These are phyloP conservation scores for Mechanitis messenoides DNA, from an alignment of 2,888 invertebrate species.

Conservation along the genomic window DNA sequence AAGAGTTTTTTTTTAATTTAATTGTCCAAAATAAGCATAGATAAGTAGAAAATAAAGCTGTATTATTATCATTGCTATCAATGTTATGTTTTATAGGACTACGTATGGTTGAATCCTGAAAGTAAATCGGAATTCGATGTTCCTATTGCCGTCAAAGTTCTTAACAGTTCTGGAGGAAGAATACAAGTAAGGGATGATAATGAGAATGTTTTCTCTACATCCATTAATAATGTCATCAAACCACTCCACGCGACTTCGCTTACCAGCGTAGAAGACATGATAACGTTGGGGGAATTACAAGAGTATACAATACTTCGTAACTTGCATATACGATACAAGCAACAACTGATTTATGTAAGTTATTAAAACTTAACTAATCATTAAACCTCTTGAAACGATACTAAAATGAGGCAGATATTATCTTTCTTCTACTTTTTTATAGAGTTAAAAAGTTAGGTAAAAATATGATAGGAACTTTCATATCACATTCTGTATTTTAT, in stretches of 20 bases:
- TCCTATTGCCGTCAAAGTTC: conserved; percentile 89
- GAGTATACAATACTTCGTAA: conserved; percentile 96
- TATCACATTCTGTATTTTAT: too few relatives aligned
- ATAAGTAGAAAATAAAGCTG: too few relatives aligned
- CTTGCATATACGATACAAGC: conserved; percentile 90
- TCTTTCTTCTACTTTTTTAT: too few relatives aligned
- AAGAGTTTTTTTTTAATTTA: neutral
- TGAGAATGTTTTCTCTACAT: conserved; percentile 81
- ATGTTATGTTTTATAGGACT: conserved; percentile 72
- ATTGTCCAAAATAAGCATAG: neutral
- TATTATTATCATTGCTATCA: neutral
- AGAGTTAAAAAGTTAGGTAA: too few relatives aligned
- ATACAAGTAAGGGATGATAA: conserved; percentile 90
- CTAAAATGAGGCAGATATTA: too few relatives aligned
- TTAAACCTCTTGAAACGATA: too few relatives aligned
- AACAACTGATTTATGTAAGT: conserved; percentile 94
- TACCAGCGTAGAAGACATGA: conserved; percentile 95
- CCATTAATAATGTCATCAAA: conserved; percentile 79
- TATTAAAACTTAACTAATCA: neutral
- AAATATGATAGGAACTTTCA: too few relatives aligned
- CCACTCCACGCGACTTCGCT: conserved; percentile 87
- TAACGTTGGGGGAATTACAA: conserved; percentile 93
- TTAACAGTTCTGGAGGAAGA: conserved; percentile 84
- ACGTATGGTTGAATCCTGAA: conserved; percentile 91
- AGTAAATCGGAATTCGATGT: conserved; percentile 86